A percentile compares a stretch with the other conserved stretches of the same genome.
phyloP scores from a whole-genome alignment of 1,140 invertebrate genomes.

The Cotesia glomerata region DNA sequence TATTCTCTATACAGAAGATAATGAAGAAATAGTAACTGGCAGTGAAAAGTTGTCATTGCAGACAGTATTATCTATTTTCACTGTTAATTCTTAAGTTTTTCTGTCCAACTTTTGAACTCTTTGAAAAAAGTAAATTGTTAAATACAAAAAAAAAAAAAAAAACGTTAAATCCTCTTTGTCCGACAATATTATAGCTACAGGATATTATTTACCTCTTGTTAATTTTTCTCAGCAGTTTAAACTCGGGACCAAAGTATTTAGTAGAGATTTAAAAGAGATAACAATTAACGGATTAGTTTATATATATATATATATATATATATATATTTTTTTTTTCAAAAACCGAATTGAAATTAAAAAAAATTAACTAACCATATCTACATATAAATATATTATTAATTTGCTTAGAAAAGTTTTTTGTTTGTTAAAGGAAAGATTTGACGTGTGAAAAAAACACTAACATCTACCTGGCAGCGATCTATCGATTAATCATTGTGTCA shows the following conservation, averaged over 20 bases:
- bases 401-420: too few species aligned
- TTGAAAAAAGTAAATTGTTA: too few species aligned
- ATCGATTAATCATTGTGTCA: conserved; percentile 60
- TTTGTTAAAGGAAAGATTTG: background rate
- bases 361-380: background rate
- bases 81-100: too few species aligned
- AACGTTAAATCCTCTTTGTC: background rate
- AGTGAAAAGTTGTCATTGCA: too few species aligned
- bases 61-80: too few species aligned
- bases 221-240: background rate
- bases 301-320: too few species aligned
- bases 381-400: background rate
- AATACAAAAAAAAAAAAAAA: too few species aligned
- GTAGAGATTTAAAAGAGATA: background rate
- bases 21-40: too few species aligned
- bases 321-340: too few species aligned
- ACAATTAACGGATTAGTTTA: conserved; percentile 14
- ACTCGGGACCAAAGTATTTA: background rate
- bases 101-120: too few species aligned
- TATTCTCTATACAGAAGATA: too few species aligned
- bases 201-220: background rate
- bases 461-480: conserved; percentile 33
- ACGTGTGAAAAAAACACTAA: conserved; percentile 19
- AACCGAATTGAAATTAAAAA: background rate
- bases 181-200: background rate